A percentile compares a stretch with the other conserved stretches of the same genome.
phyloP scores from a whole-genome alignment of 35 echinoderm and acorn worm genomes.

The Apostichopus californicus region DNA sequence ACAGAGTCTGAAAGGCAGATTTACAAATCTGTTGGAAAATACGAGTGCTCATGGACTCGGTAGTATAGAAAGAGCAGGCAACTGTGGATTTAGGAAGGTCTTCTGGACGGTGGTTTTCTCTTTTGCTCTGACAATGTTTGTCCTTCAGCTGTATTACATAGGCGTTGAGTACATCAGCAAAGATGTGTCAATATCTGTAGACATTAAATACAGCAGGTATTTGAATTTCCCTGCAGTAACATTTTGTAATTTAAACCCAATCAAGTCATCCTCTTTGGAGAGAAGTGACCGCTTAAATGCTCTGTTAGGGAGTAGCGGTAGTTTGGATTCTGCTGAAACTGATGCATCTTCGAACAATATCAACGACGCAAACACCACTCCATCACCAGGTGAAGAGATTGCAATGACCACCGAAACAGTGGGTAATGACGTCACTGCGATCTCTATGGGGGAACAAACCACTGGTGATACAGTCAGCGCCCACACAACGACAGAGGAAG shows the following conservation, averaged over 20 bases:
- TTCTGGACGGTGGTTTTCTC: slow-evolving; percentile 30
- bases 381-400: too few species aligned
- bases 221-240: slow-evolving; percentile 80
- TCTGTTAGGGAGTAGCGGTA: not conserved
- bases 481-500: too few species aligned
- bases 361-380: too few species aligned
- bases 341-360: not conserved
- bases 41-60: slow-evolving; percentile 33
- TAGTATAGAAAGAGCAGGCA: not conserved
- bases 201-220: slow-evolving; percentile 54
- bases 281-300: slow-evolving; percentile 12
- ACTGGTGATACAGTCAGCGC: too few species aligned
- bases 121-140: not conserved
- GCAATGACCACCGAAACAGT: too few species aligned
- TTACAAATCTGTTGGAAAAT: slow-evolving; percentile 18
- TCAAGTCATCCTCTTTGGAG: slow-evolving; percentile 55
- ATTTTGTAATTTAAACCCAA: slow-evolving; percentile 87
- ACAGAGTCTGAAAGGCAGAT: not conserved
- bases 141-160: slow-evolving; percentile 16
- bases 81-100: not conserved
- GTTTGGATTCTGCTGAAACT: not conserved
- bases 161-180: not conserved
- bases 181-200: slow-evolving; percentile 1
- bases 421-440: too few species aligned
- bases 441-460: too few species aligned